Base-by-base conservation (phyloP, 2,113 vertebrate species). In the Corythaeola cristata region DNA sequence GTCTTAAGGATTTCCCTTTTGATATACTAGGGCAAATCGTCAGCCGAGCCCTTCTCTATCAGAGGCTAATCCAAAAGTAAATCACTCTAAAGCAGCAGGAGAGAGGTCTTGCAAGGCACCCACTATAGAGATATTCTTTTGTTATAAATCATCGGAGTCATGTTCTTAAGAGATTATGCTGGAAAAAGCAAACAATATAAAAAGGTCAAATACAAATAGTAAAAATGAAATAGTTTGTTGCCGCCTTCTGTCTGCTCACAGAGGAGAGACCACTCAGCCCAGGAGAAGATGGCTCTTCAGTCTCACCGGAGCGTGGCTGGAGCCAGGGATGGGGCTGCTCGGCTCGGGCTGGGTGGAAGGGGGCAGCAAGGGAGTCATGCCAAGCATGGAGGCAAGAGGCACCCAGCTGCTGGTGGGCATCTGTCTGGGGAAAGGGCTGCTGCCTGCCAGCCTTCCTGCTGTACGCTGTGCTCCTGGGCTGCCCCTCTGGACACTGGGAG, bases 1-100 rank as follows among this genome's bases (percentile, higher is more conserved):
- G 97, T 97, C 98, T 97, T 97, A 97, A 95, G 97, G 97, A 97
- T 98, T 98, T 97, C 97, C 98, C 93, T 96, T 96, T 92, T 98
- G 98, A 98, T 98, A 97, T 98, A 98, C 4, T 96, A 97, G 95
- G 96, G 96, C 94, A 95, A 92, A 97, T 94, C 41, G 24, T 93
- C 21, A 82, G 90, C 96, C 8, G 82, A 95, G 86, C 87, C 97
- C 94, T 97, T 96, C 97, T 95, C 96, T 94, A 72, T 91, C 68
- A 41, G 94, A 96, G 94, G 96, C 96, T 90, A 91, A 97, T 97
- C 97, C 93, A 95, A 44, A 97, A 97, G 96, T 97, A 98, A 98
- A 98, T 98, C 97, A 98, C 96, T 72, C 80, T 56, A 89, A 97
- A 98, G 83, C 97, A 97, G 98, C 94, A 60, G 96, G 94, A 89